These are phyloP conservation scores for Vidua chalybeata DNA, from an alignment of 2,113 vertebrate genomes.

Conservation along the genomic window DNA sequence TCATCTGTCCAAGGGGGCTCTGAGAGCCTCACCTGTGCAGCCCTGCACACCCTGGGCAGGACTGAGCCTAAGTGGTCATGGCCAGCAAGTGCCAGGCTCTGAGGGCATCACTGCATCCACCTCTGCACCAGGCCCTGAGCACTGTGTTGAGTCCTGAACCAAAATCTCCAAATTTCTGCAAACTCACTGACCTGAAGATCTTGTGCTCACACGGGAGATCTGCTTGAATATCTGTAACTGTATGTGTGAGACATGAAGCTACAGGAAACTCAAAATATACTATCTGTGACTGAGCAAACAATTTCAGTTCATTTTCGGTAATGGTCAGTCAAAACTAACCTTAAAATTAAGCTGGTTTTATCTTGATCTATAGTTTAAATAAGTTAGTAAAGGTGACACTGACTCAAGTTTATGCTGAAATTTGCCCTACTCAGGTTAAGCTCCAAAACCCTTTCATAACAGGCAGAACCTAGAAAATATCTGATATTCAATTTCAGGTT, in stretches of 20 bases:
- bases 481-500: neutral
- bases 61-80: fast-evolving
- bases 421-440: neutral
- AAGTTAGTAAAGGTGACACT: neutral
- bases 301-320: neutral
- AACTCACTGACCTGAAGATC: neutral
- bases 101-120: neutral
- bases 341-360: neutral
- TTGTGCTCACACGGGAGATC: neutral
- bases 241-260: neutral
- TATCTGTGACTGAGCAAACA: neutral
- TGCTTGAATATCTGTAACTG: neutral
- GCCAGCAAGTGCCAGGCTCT: fast-evolving
- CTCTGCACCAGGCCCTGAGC: neutral
- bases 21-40: neutral
- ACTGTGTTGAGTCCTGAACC: fast-evolving
- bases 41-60: neutral
- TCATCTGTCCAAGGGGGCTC: neutral
- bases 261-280: neutral
- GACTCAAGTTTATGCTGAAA: neutral
- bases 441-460: neutral
- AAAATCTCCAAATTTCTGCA: fast-evolving
- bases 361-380: neutral
- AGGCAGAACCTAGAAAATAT: neutral
- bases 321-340: neutral